A percentile compares a stretch with the other conserved stretches of the same genome.
These are phyloP conservation scores for Spilogale gracilis DNA, from an alignment of 2,113 vertebrate species.

Conservation along the genomic window DNA sequence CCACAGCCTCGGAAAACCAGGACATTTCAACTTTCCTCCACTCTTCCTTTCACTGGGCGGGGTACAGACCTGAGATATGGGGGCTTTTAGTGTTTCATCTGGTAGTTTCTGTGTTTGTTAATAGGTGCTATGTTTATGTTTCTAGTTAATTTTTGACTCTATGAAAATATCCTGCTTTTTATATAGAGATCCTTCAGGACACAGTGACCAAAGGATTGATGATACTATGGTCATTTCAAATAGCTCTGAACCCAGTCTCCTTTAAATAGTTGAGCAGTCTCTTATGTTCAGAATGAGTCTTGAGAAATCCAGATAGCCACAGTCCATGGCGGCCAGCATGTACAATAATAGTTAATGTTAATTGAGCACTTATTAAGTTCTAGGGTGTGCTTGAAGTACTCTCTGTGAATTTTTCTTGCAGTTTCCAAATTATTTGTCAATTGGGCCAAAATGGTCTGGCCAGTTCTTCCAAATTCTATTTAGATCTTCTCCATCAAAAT, in stretches of 20 bases:
- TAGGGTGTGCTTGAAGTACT: constrained; percentile 31
- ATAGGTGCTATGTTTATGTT: not conserved
- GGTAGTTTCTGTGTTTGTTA: not conserved
- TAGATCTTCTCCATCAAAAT: not conserved
- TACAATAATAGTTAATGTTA: not conserved
- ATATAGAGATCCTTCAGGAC: not conserved
- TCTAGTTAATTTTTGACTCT: not conserved
- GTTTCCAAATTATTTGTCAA: not conserved
- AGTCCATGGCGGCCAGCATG: not conserved
- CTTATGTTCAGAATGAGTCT: not conserved
- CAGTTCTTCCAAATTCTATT: constrained; percentile 18
- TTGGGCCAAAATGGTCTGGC: not conserved
- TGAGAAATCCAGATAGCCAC: not conserved
- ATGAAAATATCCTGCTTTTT: not conserved
- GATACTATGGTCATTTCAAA: not conserved
- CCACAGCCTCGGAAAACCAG: not conserved
- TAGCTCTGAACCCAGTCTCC: not conserved
- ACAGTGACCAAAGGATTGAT: not conserved
- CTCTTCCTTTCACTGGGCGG: not conserved
- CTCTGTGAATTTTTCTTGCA: not conserved
- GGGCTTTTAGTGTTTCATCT: not conserved
- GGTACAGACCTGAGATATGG: not conserved
- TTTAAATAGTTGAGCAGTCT: not conserved
- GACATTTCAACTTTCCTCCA: not conserved
- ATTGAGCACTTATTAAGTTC: not conserved